Evolutionary conservation across 2,888 invertebrate species (phyloP).

Genomic region (Drosophila buzzatii): DNA sequence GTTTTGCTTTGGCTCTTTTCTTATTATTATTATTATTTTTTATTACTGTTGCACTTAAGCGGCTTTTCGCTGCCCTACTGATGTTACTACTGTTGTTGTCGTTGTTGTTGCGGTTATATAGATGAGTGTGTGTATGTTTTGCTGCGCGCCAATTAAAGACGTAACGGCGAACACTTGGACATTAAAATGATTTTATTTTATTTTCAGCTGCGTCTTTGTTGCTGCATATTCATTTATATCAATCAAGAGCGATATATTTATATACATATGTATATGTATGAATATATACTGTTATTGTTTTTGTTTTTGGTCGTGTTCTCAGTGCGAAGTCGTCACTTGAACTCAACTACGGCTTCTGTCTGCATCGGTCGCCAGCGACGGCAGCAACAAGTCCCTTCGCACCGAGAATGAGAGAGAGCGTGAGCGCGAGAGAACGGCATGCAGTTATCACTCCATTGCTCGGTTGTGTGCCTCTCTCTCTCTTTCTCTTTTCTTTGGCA

Average conservation of each 20-base stretch:
- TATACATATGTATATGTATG: conserved; percentile 34
- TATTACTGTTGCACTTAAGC: conserved; percentile 49
- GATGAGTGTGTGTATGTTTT: conserved; percentile 21
- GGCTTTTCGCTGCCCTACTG: conserved; percentile 29
- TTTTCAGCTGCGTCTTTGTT: conserved; percentile 38
- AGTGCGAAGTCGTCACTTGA: conserved; percentile 68
- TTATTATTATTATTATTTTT: conserved; percentile 21
- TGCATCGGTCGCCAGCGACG: conserved; percentile 41
- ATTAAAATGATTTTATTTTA: conserved; percentile 56
- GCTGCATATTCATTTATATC: conserved; percentile 75
- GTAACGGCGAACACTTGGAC: conserved; percentile 52
- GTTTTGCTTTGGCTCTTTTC: conserved; percentile 46
- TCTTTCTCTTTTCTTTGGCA: conserved; percentile 22
- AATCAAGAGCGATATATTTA: conserved; percentile 58
- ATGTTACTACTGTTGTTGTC: conserved; percentile 9
- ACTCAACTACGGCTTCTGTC: conserved; percentile 77
- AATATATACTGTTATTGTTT: conserved; percentile 27
- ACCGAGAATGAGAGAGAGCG: conserved; percentile 14
- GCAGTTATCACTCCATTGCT: conserved; percentile 61
- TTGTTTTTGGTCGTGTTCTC: conserved; percentile 46
- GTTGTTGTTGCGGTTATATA: conserved; percentile 2
- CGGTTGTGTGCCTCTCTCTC: conserved; percentile 20
- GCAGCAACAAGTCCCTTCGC: conserved; percentile 50
- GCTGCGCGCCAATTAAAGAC: conserved; percentile 58
- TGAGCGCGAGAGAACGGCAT: conserved; percentile 33